Base-by-base conservation (phyloP, 2,113 vertebrate genomes). In the Scomber colias region DNA sequence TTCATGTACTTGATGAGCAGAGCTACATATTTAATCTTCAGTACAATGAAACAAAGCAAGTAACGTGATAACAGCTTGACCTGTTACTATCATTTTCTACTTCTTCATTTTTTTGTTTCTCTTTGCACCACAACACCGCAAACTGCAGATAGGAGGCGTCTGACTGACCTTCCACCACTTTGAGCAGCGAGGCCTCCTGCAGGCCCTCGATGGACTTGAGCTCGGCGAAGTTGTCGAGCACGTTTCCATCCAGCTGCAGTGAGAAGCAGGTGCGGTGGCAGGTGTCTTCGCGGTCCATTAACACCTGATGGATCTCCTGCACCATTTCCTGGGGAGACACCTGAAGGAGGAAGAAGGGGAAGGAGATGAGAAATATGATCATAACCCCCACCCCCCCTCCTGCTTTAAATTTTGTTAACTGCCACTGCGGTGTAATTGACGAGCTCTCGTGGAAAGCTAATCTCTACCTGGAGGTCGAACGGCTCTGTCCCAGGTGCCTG, bases 321-420 rank as follows among this genome's bases (percentile, higher is more conserved):
- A 99, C 98, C 97, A 99, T 99, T 90, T 99, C 98, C 91, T 99
- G 98, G 1, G 98, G 98, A 31, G 98, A 99, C 2, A 99, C 98
- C 98, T 99, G 90, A 30, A 10, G 19, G 31, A 24, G n/a, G 13
- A 5, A 31, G 13, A 5, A 31, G 13, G 13, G 27, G 19, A 6
- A 54, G 2, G 27, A 48, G 30, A 17, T 35, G 8, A 24, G 9
- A 16, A 66, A 17, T 13, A 63, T 13, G 8, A 30, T n/a, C 48
- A n/a, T n/a, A 3, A 27, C 24, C 24, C 2, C 24, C 24, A 27
- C 24, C 24, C 24, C 24, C 24, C n/a, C 17, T 40, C 3, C 27
- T 70, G 16, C 15, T 17, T 5, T 54, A 51, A 1, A 1, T 21
- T 68, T 46, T 17, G 6, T 16, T 40, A 9, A 40, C 7, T 40